Base-by-base conservation (phyloP, 1,140 invertebrate species). In the Parasteatoda tepidariorum region DNA sequence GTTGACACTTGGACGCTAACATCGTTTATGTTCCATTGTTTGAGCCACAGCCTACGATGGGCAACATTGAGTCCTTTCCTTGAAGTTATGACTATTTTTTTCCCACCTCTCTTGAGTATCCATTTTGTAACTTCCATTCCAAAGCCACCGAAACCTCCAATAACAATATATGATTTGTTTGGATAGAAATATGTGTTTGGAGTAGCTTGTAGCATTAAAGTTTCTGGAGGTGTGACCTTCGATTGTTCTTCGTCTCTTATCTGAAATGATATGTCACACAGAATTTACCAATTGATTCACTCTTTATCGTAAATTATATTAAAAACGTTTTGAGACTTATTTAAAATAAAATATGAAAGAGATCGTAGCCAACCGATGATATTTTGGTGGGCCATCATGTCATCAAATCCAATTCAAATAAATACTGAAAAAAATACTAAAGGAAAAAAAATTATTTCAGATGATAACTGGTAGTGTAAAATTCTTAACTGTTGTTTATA, bases 1-100 rank as follows among this genome's bases (percentile, higher is more conserved):
- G 92, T 95, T 0, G 93, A 94, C 4, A 97, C 90, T 0, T 90
- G 81, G 22, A 98, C 92, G 15, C 91, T 91, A 9, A 94, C 92
- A 48, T 95, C 95, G 7, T 87, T 88, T 90, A 92, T 88, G 93
- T 92, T 55, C 95, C 96, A 87, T 86, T 86, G n/a, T 87, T 87
- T 24, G 84, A 90, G 18, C 87, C 86, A 13, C 87, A 86, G 48
- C 24, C 84, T 41, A 87, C 92, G 91, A 84, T 91, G 92, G 11
- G 90, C 90, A 74, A 89, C 90, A 64, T 86, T 86, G 18, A 91
- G 86, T 5, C 90, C 90, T 22, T 89, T 89, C 78, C 91, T 87
- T 13, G 90, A 91, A 3, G 91, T 92, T 2, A 92, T 86, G 6
- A 92, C 87, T 28, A 92, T 85, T 13, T 88, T 88, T 68, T 86